phyloP scores from a whole-genome alignment of 1,140 invertebrate species.

The Bactericera cockerelli region DNA sequence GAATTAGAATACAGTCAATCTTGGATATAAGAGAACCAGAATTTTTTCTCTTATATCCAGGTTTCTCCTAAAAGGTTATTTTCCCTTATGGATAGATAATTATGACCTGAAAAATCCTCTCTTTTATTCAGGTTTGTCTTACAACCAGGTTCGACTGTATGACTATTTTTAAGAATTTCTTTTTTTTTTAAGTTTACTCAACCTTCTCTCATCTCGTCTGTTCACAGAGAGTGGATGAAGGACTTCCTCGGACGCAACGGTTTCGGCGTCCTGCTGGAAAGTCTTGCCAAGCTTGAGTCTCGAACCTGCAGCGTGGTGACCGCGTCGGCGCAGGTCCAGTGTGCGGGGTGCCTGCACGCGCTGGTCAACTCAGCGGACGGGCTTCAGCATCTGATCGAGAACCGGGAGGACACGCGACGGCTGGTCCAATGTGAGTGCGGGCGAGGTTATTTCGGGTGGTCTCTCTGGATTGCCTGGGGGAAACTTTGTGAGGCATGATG shows the following conservation, averaged over 20 bases:
- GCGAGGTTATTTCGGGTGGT: background rate
- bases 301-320: slow-evolving; percentile 25
- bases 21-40: no score
- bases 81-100: no score
- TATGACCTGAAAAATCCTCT: no score
- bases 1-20: no score
- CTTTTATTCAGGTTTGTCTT: no score
- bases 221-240: slow-evolving; percentile 6
- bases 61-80: no score
- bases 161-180: no score
- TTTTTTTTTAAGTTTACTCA: background rate
- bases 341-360: slow-evolving; percentile 31
- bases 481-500: no score
- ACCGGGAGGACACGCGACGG: slow-evolving; percentile 29
- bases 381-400: slow-evolving; percentile 32
- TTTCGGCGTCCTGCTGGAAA: background rate
- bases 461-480: background rate
- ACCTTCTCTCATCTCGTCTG: no score
- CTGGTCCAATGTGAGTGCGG: slow-evolving; percentile 31
- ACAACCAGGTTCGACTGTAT: no score
- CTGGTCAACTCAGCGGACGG: slow-evolving; percentile 36
- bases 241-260: background rate
- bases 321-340: slow-evolving; percentile 32
- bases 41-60: no score
- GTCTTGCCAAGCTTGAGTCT: background rate